These are phyloP conservation scores for human (Homo sapiens) DNA, from an alignment of 2,113 vertebrate species.

Conservation along the genomic window GRCh38 chr7:20159501-20160000, in stretches of 20 bases:
- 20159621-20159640: constrained; percentile 91
- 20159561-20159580: constrained; percentile 93
- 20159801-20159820: constrained; percentile 97
- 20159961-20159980: constrained; percentile 82
- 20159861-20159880: constrained; percentile 85
- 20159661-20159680: constrained; percentile 90
- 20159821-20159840: constrained; percentile 96
- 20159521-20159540: constrained; percentile 92
- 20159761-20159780: constrained; percentile 92
- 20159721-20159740: constrained; percentile 89
- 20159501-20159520: constrained; percentile 89
- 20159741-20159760: constrained; percentile 98
- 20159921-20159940: constrained; percentile 92
- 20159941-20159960: constrained; percentile 91
- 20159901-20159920: constrained; percentile 80
- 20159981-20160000: constrained; percentile 83
- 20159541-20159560: constrained; percentile 92
- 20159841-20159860: constrained; percentile 90
- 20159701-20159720: constrained; percentile 89
- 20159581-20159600: constrained; percentile 90
- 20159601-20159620: constrained; percentile 91
- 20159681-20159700: constrained; percentile 92
- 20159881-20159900: constrained; percentile 66
- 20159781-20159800: constrained; percentile 93
- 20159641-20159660: constrained; percentile 92